Percentiles rank a stretch among this genome's conserved stretches.
Evolutionary conservation across 2,113 vertebrate genomes (phyloP).

Genomic region (Philantomba maxwellii): DNA sequence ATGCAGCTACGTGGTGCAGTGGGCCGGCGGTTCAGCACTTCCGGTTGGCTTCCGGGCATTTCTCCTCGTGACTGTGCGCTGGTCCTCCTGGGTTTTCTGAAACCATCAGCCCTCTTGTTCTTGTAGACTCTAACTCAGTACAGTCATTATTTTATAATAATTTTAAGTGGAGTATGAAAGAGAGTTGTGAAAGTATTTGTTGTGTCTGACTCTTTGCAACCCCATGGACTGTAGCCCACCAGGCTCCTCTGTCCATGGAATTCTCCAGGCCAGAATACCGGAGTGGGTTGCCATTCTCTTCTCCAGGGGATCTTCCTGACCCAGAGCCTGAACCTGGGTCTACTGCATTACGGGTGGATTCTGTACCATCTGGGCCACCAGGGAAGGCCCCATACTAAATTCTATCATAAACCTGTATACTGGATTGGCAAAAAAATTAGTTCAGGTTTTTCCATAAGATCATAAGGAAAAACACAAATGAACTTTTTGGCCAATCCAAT

Average conservation of each 20-base stretch:
- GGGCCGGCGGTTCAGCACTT: fast-evolving
- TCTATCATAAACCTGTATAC: background rate
- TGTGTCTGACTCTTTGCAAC: background rate
- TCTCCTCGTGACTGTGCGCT: fast-evolving
- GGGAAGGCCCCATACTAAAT: background rate
- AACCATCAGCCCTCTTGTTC: background rate
- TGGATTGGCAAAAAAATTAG: background rate
- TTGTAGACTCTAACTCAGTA: background rate
- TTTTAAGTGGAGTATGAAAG: background rate
- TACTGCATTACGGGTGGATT: background rate
- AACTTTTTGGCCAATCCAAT: background rate
- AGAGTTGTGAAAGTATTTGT: background rate
- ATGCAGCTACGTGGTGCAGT: fast-evolving
- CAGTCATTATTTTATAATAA: background rate
- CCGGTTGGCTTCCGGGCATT: background rate
- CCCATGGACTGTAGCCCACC: background rate
- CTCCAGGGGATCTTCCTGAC: background rate
- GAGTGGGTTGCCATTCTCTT: background rate
- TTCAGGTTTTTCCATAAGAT: background rate
- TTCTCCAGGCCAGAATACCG: background rate
- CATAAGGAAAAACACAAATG: background rate
- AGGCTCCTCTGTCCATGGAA: background rate
- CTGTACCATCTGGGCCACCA: background rate
- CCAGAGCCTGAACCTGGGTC: background rate
- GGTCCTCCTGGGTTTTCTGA: background rate